Percentiles rank a stretch among this genome's conserved stretches.
phyloP scores from a whole-genome alignment of 2,797 vertebrate species.

The Chelon auratus region DNA sequence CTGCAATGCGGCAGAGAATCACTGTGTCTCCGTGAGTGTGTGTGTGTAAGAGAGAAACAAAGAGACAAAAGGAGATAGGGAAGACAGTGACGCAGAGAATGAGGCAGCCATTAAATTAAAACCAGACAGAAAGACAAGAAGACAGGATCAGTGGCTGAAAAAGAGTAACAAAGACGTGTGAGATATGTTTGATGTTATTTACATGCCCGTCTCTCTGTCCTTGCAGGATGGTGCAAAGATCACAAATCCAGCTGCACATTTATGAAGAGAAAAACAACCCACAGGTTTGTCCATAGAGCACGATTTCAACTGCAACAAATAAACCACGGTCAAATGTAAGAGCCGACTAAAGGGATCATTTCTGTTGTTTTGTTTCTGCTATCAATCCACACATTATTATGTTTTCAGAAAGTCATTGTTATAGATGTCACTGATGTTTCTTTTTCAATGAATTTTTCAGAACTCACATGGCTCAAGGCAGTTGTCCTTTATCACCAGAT shows the following conservation, averaged over 20 bases:
- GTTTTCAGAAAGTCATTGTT: neutral
- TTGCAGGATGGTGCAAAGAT: constrained; percentile 25
- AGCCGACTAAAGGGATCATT: neutral
- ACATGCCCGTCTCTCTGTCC: constrained; percentile 1
- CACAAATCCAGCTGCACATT: neutral
- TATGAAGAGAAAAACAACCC: neutral
- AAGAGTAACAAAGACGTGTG: constrained; percentile 6
- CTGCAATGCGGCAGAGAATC: constrained; percentile 82
- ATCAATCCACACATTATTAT: no score
- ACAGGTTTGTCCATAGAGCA: constrained; percentile 50
- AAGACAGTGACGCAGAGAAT: constrained; percentile 45
- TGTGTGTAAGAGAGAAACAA: constrained; percentile 56
- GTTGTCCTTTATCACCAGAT: neutral
- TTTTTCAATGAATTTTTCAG: neutral
- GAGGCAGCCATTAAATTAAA: constrained; percentile 54
- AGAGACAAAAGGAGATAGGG: constrained; percentile 64
- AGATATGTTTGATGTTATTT: constrained; percentile 21
- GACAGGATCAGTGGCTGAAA: neutral
- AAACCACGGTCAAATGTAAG: neutral
- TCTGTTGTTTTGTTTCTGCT: neutral
- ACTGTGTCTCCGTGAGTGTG: constrained; percentile 48
- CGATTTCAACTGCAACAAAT: neutral
- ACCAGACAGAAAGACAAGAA: constrained; percentile 16
- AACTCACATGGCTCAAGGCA: neutral
- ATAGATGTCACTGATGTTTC: neutral